Percentiles rank a stretch among this genome's conserved stretches.
These are phyloP conservation scores for Megatriorchis doriae DNA, from an alignment of 2,113 vertebrate species.

Conservation along the genomic window DNA sequence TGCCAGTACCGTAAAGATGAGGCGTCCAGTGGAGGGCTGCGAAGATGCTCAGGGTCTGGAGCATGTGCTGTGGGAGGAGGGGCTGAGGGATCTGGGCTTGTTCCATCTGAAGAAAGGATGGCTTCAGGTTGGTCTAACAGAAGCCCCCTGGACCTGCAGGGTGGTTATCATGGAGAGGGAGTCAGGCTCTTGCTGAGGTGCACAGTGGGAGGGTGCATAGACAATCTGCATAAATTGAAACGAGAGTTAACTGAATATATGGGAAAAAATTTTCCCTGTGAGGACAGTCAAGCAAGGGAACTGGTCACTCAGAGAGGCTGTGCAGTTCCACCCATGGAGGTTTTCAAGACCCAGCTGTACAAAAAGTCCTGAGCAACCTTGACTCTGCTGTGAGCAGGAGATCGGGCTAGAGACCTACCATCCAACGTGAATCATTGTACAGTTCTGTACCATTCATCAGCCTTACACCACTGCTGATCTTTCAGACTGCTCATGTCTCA, in stretches of 20 bases:
- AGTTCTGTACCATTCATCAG: neutral
- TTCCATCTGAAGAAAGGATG: neutral
- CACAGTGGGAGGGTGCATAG: neutral
- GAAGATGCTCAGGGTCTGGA: neutral
- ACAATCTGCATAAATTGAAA: neutral
- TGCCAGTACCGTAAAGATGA: neutral
- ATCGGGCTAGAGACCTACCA: rapidly evolving
- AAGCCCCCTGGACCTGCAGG: neutral
- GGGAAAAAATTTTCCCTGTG: neutral
- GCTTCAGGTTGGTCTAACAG: neutral
- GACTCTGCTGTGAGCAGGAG: neutral
- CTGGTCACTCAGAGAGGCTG: neutral
- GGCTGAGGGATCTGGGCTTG: neutral
- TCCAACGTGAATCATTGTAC: rapidly evolving
- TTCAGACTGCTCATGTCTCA: neutral
- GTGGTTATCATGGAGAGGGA: neutral
- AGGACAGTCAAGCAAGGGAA: neutral
- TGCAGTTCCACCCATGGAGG: neutral
- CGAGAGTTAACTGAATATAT: neutral
- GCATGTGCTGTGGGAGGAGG: neutral
- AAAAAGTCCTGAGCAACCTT: neutral
- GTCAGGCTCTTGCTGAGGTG: neutral
- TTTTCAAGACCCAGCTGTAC: neutral
- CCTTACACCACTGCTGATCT: neutral
- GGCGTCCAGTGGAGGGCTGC: neutral